Percentiles rank a stretch among this genome's conserved stretches.
Conservation (phyloP, 2,113 vertebrate species). For the Crocuta crocuta region DNA sequence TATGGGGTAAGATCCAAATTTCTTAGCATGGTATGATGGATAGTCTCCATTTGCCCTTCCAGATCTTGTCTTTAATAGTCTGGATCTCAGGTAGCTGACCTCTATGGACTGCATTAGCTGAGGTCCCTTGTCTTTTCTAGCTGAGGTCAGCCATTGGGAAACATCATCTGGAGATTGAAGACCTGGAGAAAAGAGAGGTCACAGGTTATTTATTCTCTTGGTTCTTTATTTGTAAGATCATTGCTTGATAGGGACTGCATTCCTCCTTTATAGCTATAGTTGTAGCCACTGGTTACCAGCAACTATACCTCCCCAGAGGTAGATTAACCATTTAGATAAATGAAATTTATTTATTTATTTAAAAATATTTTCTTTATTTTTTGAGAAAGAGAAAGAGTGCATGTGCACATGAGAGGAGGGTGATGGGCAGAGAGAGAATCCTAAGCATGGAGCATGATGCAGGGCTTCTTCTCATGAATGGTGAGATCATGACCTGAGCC, state of each 20-base stretch:
- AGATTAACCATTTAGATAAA: not conserved
- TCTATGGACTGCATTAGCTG: not conserved
- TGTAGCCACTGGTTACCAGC: not conserved
- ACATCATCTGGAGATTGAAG: not conserved
- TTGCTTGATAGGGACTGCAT: not conserved
- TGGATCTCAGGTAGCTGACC: not conserved
- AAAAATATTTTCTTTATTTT: too few relatives aligned
- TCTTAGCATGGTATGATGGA: not conserved
- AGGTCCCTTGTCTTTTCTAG: not conserved
- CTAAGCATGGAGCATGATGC: too few relatives aligned
- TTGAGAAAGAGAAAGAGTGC: too few relatives aligned
- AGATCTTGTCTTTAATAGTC: not conserved
- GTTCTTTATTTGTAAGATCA: not conserved
- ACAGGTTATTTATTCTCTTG: not conserved
- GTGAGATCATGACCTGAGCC: too few relatives aligned
- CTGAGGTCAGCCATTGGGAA: not conserved
- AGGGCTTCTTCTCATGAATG: too few relatives aligned
- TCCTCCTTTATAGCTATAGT: not conserved
- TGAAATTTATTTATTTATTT: not conserved
- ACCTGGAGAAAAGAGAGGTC: not conserved
- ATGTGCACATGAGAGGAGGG: too few relatives aligned
- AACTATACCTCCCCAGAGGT: not conserved
- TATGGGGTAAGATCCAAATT: not conserved
- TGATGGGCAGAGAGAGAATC: too few relatives aligned
- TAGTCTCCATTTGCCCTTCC: not conserved